Evolutionary conservation across 2,797 vertebrate species (phyloP).

Genomic region (Echiichthys vipera): DNA sequence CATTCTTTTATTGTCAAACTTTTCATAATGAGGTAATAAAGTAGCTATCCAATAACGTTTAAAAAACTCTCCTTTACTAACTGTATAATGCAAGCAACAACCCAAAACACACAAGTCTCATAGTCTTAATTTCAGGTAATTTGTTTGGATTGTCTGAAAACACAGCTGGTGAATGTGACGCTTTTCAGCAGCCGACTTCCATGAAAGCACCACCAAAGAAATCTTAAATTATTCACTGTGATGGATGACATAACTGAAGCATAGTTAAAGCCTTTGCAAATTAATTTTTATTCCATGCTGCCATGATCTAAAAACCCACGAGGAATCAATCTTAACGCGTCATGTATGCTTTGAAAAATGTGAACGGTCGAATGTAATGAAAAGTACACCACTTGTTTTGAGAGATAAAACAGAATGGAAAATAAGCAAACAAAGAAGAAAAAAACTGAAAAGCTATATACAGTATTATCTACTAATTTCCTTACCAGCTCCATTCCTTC

Average conservation of each 20-base stretch:
- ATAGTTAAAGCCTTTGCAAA: background rate
- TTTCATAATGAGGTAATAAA: background rate
- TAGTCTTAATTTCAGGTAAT: background rate
- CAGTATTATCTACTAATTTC: background rate
- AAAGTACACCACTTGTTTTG: background rate
- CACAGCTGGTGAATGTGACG: background rate
- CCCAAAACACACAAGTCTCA: background rate
- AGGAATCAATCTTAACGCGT: background rate
- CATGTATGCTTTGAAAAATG: background rate
- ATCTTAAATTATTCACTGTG: background rate
- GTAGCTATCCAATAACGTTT: background rate
- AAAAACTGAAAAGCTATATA: too few species aligned
- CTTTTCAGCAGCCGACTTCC: background rate
- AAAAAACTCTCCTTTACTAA: too few species aligned
- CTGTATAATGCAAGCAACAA: background rate
- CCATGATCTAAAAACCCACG: background rate
- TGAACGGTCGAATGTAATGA: too few species aligned
- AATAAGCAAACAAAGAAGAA: background rate
- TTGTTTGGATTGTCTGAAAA: background rate
- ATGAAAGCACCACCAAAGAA: background rate
- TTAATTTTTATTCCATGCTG: background rate
- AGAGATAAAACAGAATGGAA: background rate
- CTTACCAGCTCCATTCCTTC: conserved; percentile 91
- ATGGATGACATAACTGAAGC: background rate
- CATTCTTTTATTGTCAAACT: background rate